Evolutionary conservation across 2,888 invertebrate species (phyloP).

Genomic region (Smittia sp.): DNA sequence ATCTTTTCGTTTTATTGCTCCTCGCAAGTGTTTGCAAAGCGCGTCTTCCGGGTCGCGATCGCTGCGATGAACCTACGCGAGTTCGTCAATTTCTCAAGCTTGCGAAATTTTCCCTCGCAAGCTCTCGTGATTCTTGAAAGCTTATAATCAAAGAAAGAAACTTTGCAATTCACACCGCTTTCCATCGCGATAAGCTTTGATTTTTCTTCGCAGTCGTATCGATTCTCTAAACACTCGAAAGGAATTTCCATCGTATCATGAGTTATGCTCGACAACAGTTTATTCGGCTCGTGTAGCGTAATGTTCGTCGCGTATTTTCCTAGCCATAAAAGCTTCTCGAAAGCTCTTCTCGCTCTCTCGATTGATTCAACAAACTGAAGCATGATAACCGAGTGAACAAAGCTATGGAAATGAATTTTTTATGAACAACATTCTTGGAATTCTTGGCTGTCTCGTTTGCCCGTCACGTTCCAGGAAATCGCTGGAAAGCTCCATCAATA

Average conservation of each 20-base stretch:
- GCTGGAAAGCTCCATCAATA: background rate
- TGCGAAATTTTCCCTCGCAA: background rate
- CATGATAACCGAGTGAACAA: constrained; percentile 2
- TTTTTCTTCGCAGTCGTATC: background rate
- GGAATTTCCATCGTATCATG: constrained; percentile 16
- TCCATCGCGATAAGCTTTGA: constrained; percentile 18
- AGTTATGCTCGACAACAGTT: constrained; percentile 9
- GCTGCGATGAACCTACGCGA: background rate
- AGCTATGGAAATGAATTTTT: constrained; percentile 33
- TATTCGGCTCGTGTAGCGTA: background rate
- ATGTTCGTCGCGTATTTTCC: background rate
- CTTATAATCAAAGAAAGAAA: background rate
- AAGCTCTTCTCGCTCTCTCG: background rate
- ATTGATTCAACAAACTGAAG: background rate
- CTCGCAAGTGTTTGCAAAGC: constrained; percentile 17
- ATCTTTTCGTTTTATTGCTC: background rate
- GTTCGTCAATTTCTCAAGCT: background rate
- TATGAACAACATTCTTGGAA: constrained; percentile 30
- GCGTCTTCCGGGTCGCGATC: background rate
- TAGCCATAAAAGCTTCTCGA: background rate
- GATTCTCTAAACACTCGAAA: constrained; percentile 20
- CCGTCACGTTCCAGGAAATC: background rate
- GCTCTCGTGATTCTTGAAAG: background rate
- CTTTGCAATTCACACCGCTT: background rate
- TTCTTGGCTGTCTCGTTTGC: background rate